These are phyloP conservation scores for Caretta caretta DNA, from an alignment of 2,113 vertebrate species.

Conservation along the genomic window DNA sequence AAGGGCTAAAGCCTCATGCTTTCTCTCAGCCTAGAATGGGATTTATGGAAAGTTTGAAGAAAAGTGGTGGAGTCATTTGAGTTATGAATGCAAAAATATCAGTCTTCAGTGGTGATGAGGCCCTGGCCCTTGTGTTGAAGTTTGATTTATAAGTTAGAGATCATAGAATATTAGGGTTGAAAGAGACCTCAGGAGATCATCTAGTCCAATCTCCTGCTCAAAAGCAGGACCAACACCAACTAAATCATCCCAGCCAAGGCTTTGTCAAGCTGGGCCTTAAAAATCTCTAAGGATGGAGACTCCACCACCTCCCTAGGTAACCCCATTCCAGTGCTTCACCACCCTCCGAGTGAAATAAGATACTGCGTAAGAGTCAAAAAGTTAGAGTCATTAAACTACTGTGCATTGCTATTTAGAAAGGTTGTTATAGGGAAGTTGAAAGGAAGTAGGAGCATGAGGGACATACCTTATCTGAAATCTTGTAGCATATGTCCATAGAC, in stretches of 20 bases:
- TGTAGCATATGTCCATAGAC: constrained; percentile 57
- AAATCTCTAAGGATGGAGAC: too few species aligned
- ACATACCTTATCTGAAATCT: constrained; percentile 69
- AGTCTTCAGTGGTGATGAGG: not conserved
- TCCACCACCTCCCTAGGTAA: too few species aligned
- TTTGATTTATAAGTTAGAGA: not conserved
- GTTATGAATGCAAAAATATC: not conserved
- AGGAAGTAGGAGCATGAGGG: too few species aligned
- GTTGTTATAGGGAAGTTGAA: not conserved
- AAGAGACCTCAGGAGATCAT: too few species aligned
- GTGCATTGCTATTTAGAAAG: not conserved
- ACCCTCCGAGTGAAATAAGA: too few species aligned
- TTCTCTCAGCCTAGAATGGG: not conserved
- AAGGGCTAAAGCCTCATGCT: not conserved
- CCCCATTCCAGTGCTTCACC: too few species aligned
- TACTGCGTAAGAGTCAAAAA: not conserved
- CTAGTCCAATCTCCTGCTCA: too few species aligned
- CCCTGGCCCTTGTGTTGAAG: not conserved
- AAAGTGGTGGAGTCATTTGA: not conserved
- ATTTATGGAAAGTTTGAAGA: not conserved
- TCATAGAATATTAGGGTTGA: too few species aligned
- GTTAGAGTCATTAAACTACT: not conserved
- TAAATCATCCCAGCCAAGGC: too few species aligned
- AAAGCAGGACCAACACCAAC: too few species aligned
- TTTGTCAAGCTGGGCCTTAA: too few species aligned